phyloP scores from a whole-genome alignment of 2,797 vertebrate genomes.

The Garrulus glandarius region DNA sequence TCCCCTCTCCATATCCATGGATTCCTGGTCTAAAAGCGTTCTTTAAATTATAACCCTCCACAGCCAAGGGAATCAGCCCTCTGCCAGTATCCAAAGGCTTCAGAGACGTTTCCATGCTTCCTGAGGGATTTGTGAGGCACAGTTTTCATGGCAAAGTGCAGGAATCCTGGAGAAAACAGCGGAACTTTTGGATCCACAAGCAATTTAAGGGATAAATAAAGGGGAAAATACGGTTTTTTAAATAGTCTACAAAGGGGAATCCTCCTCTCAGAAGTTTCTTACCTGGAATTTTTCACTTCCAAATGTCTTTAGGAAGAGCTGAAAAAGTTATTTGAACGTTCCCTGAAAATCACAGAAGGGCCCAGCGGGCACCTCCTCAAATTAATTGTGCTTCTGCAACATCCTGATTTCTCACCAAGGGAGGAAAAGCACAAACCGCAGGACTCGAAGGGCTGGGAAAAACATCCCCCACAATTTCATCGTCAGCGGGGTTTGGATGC shows the following conservation, averaged over 20 bases:
- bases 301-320: background rate
- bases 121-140: background rate
- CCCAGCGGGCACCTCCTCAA: background rate
- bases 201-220: background rate
- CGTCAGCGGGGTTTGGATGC: background rate
- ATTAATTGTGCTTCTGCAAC: background rate
- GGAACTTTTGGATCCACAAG: background rate
- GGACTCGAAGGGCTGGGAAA: background rate
- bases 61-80: background rate
- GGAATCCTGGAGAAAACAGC: background rate
- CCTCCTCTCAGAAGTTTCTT: background rate
- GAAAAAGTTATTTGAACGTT: background rate
- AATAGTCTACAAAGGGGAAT: background rate
- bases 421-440: background rate
- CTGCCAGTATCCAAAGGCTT: background rate
- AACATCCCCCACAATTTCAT: background rate
- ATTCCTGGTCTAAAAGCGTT: fast-evolving
- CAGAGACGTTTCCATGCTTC: background rate
- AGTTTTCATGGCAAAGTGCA: background rate
- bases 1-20: fast-evolving
- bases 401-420: background rate
- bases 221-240: fast-evolving
- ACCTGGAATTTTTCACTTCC: background rate
- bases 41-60: background rate
- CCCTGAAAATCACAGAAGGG: background rate